Evolutionary conservation across 2,888 invertebrate species (phyloP), one percentile per base, ranked within the genome.

Genomic region (Netelia melanura): DNA sequence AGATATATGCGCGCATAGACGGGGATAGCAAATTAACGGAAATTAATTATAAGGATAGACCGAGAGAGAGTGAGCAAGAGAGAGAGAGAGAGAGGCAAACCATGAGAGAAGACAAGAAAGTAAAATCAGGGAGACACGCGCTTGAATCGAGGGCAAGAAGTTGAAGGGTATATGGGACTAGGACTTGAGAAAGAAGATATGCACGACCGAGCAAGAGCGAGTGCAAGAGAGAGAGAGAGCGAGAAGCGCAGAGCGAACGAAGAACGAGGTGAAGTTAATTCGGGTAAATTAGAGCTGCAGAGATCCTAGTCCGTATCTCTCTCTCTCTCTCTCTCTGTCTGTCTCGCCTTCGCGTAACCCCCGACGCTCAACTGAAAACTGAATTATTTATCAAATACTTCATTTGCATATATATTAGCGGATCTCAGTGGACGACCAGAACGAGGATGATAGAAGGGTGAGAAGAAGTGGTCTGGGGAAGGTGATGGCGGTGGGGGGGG

Each of bases 341-440:
- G 80, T 71, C 61, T 67, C 70, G 61, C 58, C 30, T 81, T 64
- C 76, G 84, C 67, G 68, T 83, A 85, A 71, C 80, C 77, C 43
- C 78, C 68, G 78, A 84, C 84, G 87, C 83, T 88, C 87, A 81
- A 87, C 86, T 84, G 88, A 88, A 88, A 89, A 88, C 88, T 89
- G 89, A 89, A 89, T 89, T 88, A 89, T 89, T 89, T 89, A 89
- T 89, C 88, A 89, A 89, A 89, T 88, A 87, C 86, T 89, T 87
- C 86, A 89, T 89, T 89, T 89, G 89, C 89, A 89, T 89, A 89
- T 87, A 89, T 88, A 89, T 89, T 89, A 89, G 87, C 83, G 85
- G 72, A 84, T 86, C 84, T 83, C 86, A 54, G 67, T 62, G 72
- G 76, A 65, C 62, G 81, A 58, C 30, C 64, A 62, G 48, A 54